Base-by-base conservation (phyloP, 2,797 vertebrate genomes). In the Eremophila alpestris region DNA sequence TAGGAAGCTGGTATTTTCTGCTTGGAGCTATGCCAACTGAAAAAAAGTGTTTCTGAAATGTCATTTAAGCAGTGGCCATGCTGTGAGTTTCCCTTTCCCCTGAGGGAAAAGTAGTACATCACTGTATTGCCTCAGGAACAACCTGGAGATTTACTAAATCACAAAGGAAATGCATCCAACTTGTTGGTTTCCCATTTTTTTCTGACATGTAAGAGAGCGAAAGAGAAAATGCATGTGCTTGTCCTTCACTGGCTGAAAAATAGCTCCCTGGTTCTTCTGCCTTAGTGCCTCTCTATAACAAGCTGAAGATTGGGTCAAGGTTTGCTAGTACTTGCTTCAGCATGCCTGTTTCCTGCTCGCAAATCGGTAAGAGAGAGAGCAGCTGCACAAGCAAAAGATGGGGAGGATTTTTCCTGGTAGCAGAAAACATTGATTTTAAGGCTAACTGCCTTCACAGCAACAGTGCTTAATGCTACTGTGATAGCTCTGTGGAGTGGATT, bases 401-500 rank as follows among this genome's bases (percentile, higher is more conserved):
- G 9, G 30, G 40, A 80, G 41, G 22, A 59, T 59, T 89, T 23
- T 80, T 79, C 82, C 75, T 93, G 45, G 13, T 46, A 38, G 64
- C 36, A 56, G 68, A 80, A 87, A 73, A 29, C 68, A 86, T 79
- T 74, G 92, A 92, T 91, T 95, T 92, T 87, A 84, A 36, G 32
- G 48, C 68, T 93, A 38, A 29, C 68, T 87, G 49, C 12, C 49
- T 82, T 84, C 60, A 70, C 32, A 91, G 29, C 16, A 82, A n/a
- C 65, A 79, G 68, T 75, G 41, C 16, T 81, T 93, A 86, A 58
- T 63, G 75, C 41, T 74, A 19, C 38, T 45, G 29, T 80, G 76
- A 77, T 89, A 60, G 58, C 78, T 92, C 43, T 55, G 62, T 52
- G 40, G 43, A 87, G 64, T 70, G 45, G 48, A 80, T 56, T 77